These are phyloP conservation scores for Puma concolor DNA, from an alignment of 2,113 vertebrate genomes.

Conservation along the genomic window DNA sequence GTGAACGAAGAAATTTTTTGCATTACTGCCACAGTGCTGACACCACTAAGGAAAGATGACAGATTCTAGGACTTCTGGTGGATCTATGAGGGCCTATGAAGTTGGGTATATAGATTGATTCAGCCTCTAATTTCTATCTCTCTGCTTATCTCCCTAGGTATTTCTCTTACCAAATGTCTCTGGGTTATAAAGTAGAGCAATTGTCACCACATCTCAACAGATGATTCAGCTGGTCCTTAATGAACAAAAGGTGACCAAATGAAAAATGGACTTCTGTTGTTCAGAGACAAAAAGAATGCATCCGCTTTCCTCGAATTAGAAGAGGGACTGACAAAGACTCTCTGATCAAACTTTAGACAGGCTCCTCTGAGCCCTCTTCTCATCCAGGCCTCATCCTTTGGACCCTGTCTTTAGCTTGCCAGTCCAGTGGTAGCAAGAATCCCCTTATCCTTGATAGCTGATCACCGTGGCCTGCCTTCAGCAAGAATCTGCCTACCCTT, in stretches of 20 bases:
- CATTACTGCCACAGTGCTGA: fast-evolving
- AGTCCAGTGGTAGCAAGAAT: background rate
- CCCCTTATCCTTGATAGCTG: background rate
- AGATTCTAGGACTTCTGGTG: background rate
- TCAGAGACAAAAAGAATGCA: background rate
- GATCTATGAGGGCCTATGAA: background rate
- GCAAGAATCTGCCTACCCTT: background rate
- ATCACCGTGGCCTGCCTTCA: background rate
- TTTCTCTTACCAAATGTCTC: background rate
- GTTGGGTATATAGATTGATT: background rate
- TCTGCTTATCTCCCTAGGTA: background rate
- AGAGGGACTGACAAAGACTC: background rate
- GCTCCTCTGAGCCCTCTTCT: background rate
- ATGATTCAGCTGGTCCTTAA: background rate
- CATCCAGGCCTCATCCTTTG: background rate
- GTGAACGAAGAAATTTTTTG: background rate
- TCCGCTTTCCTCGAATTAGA: background rate
- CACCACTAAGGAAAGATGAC: background rate
- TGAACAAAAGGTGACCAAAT: background rate
- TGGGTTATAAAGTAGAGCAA: background rate
- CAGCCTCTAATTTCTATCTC: background rate
- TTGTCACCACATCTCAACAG: background rate
- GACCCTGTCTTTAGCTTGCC: background rate
- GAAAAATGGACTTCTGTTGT: background rate
- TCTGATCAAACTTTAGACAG: background rate